Conservation (phyloP, 2,113 vertebrate species). For the Mormyrus lacerda region DNA sequence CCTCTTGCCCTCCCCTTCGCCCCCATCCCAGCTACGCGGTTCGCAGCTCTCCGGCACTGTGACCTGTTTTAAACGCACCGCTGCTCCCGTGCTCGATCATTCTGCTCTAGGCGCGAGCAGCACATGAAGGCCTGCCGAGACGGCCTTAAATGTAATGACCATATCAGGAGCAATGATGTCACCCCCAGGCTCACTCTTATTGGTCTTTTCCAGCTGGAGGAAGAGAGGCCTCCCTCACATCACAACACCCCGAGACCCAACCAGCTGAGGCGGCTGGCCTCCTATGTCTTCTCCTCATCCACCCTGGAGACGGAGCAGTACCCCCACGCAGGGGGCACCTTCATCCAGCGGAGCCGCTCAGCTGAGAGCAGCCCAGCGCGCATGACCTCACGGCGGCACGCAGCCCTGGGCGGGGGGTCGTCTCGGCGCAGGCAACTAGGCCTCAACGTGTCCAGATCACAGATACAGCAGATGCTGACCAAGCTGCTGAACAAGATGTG, state of each 20-base stretch:
- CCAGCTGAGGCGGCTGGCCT: conserved; percentile 95
- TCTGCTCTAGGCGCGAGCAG: background rate
- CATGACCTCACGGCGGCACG: conserved; percentile 36
- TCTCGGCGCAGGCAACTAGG: conserved; percentile 88
- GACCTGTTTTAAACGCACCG: background rate
- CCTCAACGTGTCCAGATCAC: conserved; percentile 82
- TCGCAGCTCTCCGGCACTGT: background rate
- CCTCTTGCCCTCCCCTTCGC: background rate
- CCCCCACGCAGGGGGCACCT: conserved; percentile 79
- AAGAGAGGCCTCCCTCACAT: conserved; percentile 78
- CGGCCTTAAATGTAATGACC: background rate
- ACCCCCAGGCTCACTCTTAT: conserved; percentile 78
- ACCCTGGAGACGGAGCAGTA: conserved; percentile 97
- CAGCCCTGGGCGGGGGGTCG: conserved; percentile 60
- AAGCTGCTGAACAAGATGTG: conserved; percentile 93
- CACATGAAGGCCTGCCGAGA: background rate
- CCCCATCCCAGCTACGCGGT: background rate
- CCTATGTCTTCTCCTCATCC: conserved; percentile 97
- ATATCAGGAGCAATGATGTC: conserved; percentile 8
- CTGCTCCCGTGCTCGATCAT: background rate
- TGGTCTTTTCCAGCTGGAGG: conserved; percentile 97
- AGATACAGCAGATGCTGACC: conserved; percentile 95
- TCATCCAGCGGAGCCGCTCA: conserved; percentile 97
- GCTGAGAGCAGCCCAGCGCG: conserved; percentile 97
- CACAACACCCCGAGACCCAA: conserved; percentile 75